These are phyloP conservation scores for Phaedon cochleariae DNA, from an alignment of 2,888 invertebrate species.

Conservation along the genomic window DNA sequence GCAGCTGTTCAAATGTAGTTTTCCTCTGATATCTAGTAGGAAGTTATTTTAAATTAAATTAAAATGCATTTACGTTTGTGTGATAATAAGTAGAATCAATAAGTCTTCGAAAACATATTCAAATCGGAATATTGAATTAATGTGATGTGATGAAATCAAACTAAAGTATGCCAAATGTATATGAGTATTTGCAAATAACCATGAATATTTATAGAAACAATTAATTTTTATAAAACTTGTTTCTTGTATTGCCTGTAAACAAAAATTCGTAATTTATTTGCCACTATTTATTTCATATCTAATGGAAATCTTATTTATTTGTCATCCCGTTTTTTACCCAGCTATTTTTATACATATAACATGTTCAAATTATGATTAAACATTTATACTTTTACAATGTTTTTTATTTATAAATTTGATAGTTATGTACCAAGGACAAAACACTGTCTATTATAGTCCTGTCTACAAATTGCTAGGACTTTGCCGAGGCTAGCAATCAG, in stretches of 20 bases:
- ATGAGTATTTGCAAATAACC: not conserved
- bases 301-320: not conserved
- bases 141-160: not conserved
- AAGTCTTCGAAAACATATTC: not conserved
- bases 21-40: not conserved
- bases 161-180: conserved; percentile 1
- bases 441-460: too few species aligned
- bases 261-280: not conserved
- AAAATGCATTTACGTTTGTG: not conserved
- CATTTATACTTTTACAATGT: not conserved
- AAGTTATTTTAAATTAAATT: not conserved
- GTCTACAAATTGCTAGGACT: too few species aligned
- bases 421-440: too few species aligned
- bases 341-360: not conserved
- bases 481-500: too few species aligned
- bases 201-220: not conserved
- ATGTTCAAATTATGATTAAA: not conserved
- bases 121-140: not conserved
- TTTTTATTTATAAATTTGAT: too few species aligned
- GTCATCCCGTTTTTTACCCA: not conserved
- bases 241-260: not conserved
- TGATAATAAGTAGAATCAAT: not conserved
- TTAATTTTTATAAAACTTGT: not conserved
- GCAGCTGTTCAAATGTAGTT: not conserved
- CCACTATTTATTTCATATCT: not conserved